Conservation (phyloP, 2,797 vertebrate species). For the Sebastes diaconus region DNA sequence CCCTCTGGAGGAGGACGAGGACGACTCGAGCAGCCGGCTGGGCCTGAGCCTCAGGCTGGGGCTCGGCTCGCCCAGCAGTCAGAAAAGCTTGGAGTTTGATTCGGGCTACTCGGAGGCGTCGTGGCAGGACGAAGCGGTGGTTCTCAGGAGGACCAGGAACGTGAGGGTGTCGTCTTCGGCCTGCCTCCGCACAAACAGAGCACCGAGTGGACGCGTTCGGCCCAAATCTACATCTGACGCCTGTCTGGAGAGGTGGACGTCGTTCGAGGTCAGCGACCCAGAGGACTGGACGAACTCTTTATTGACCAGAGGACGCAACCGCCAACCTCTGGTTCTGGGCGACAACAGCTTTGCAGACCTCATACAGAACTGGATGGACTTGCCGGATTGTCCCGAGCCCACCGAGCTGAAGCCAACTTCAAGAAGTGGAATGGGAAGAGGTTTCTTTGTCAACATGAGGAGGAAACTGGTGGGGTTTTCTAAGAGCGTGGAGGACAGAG, state of each 20-base stretch:
- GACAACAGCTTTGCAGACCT: constrained; percentile 97
- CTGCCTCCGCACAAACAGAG: constrained; percentile 76
- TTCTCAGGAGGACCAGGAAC: constrained; percentile 81
- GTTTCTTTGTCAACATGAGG: constrained; percentile 91
- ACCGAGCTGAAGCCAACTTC: constrained; percentile 55
- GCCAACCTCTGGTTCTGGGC: constrained; percentile 92
- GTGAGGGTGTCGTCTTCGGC: constrained; percentile 86
- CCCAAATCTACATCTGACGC: constrained; percentile 90
- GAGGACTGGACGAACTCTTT: constrained; percentile 94
- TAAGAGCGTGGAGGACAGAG: constrained; percentile 77
- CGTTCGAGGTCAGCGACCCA: constrained; percentile 80
- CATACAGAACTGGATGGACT: constrained; percentile 96
- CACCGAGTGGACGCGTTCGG: constrained; percentile 69
- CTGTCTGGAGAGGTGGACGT: constrained; percentile 92
- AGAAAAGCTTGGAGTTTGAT: constrained; percentile 91
- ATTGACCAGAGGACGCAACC: constrained; percentile 91
- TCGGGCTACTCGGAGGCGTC: constrained; percentile 95
- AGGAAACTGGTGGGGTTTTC: constrained; percentile 89
- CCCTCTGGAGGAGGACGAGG: constrained; percentile 81
- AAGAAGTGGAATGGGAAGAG: constrained; percentile 81
- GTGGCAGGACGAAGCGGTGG: constrained; percentile 87
- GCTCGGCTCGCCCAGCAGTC: constrained; percentile 83
- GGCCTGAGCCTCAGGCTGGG: constrained; percentile 72
- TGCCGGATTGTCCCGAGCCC: constrained; percentile 88
- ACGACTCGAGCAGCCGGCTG: constrained; percentile 64